phyloP scores from a whole-genome alignment of 2,113 vertebrate species.

The Sprattus sprattus region DNA sequence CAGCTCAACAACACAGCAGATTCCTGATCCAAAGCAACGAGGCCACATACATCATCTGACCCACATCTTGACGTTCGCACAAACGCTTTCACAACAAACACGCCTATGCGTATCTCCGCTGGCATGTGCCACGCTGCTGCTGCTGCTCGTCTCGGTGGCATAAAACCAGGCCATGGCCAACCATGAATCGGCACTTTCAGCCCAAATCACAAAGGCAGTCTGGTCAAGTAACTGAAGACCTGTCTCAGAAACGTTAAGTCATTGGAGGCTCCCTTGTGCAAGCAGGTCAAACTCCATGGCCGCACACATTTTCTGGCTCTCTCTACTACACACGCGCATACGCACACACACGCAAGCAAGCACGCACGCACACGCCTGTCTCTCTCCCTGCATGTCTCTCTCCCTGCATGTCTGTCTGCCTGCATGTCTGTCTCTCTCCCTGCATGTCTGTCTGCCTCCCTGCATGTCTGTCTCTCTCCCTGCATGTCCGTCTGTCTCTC shows the following conservation, averaged over 20 bases:
- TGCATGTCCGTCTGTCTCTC: no score
- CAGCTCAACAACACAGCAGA: background rate
- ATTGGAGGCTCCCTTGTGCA: background rate
- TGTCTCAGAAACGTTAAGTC: conserved; percentile 14
- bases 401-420: no score
- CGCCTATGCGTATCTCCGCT: background rate
- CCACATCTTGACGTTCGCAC: background rate
- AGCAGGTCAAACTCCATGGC: background rate
- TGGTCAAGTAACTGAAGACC: background rate
- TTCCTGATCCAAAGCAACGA: background rate
- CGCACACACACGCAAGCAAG: background rate
- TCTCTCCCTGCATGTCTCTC: no score
- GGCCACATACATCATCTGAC: background rate
- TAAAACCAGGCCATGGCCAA: background rate
- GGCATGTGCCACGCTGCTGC: background rate
- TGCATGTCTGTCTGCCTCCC: no score
- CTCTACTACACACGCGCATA: background rate
- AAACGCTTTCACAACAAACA: conserved; percentile 31
- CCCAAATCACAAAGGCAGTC: background rate
- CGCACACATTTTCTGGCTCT: background rate
- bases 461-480: no score
- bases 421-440: no score
- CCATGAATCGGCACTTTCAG: background rate
- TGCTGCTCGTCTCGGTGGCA: background rate
- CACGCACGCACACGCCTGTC: no score